Percentiles rank a stretch among this genome's conserved stretches.
Evolutionary conservation across 2,797 vertebrate species (phyloP).

Genomic region (Platyrinchus mystaceus): DNA sequence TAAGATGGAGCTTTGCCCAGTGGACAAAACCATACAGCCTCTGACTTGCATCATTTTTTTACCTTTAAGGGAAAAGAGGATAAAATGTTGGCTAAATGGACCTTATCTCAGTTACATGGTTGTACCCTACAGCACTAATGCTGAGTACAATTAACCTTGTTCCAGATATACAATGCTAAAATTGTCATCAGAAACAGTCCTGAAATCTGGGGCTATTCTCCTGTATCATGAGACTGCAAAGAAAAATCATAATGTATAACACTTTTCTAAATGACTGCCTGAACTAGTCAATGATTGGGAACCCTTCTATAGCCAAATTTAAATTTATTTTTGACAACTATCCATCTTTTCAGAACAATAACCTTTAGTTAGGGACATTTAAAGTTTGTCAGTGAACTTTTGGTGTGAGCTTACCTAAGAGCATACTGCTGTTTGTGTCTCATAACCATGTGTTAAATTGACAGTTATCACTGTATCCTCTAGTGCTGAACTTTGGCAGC

Average conservation of each 20-base stretch:
- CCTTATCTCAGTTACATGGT: neutral
- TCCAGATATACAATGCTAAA: neutral
- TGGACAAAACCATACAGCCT: neutral
- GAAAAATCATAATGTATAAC: neutral
- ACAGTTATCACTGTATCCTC: neutral
- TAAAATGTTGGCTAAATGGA: neutral
- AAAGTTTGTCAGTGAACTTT: neutral
- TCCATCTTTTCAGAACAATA: neutral
- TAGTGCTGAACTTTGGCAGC: neutral
- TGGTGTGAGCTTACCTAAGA: neutral
- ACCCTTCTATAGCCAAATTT: neutral
- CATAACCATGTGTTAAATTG: neutral
- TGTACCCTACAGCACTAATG: neutral
- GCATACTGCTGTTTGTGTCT: neutral
- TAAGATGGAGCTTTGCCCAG: neutral
- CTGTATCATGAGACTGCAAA: neutral
- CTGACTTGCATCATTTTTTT: neutral
- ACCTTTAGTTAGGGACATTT: neutral
- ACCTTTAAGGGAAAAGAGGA: neutral
- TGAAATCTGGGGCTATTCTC: neutral
- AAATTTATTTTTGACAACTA: neutral
- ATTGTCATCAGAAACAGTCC: neutral
- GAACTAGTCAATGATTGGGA: neutral
- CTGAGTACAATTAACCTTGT: neutral
- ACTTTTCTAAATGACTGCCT: neutral